Base-by-base conservation (phyloP, 2,888 invertebrate species). In the Sinotaia quadrata region DNA sequence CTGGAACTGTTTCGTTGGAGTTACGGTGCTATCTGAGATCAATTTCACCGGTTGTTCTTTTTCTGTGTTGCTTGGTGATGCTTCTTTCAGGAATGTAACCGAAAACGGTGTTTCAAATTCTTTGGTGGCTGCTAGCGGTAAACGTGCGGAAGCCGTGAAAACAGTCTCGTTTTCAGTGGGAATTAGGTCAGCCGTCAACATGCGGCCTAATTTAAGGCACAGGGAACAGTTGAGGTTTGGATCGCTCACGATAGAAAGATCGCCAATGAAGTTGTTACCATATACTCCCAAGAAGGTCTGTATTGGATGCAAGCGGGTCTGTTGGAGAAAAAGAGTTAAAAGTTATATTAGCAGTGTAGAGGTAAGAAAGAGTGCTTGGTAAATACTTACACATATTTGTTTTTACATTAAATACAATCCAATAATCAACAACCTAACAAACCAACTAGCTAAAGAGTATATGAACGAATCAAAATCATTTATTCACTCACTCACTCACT, bases 181-280 rank as follows among this genome's bases (percentile, higher is more conserved):
- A n/a, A 65, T 56, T 24, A 57, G 65, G 33, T 65, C 65, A 2
- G 56, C 65, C 33, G 56, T 56, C 21, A 65, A 44, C 24, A 41
- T 21, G 5, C 56, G 65, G 12, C 65, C 65, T 27, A 65, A 44
- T 21, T 65, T 56, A 54, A 65, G 31, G 56, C 65, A 56, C 21
- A 65, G 65, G 2, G 51, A 21, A 1, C 41, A 41, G 47, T 54
- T 54, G 10, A 54, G 56, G 24, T 65, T 52, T 29, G 41, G 15
- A 7, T 65, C 54, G 15, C 65, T 54, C 1, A 44, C 44, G 41
- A 65, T 44, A 8, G 27, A 24, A 31, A 65, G 41, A 33, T 56
- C 44, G 44, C 65, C 65, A 0, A 65, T 33, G 44, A 56, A 29
- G 15, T 56, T 56, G 56, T 65, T 54, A 18, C 44, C 52, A 18